These are phyloP conservation scores for Apteryx mantelli DNA, from an alignment of 2,113 vertebrate species.

Conservation along the genomic window DNA sequence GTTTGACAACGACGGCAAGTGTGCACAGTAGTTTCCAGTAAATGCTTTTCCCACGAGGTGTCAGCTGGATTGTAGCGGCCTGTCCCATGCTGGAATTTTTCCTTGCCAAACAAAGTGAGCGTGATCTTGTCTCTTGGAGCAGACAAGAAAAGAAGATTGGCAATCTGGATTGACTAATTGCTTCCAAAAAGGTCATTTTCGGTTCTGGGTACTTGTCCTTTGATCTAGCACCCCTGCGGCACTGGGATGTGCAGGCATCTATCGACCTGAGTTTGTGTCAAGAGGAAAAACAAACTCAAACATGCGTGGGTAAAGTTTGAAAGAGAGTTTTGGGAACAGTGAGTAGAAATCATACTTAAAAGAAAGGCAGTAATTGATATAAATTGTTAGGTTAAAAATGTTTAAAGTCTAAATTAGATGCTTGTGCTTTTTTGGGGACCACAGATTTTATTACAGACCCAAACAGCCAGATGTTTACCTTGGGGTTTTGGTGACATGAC, in stretches of 20 bases:
- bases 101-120: background rate
- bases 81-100: background rate
- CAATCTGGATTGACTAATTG: background rate
- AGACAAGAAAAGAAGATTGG: background rate
- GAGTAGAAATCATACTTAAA: background rate
- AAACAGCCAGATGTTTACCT: constrained; percentile 9
- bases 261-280: background rate
- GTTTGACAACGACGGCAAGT: background rate
- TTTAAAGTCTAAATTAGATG: background rate
- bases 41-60: background rate
- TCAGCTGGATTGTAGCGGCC: background rate
- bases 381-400: background rate
- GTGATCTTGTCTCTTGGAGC: background rate
- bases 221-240: background rate
- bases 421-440: background rate
- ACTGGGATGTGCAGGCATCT: background rate
- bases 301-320: background rate
- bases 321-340: background rate
- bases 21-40: background rate
- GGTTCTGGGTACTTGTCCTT: background rate
- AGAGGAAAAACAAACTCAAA: background rate
- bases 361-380: background rate
- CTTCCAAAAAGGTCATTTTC: background rate
- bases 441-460: background rate
- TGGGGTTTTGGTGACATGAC: constrained; percentile 18